Evolutionary conservation across 2,888 invertebrate genomes (phyloP), one percentile per base, ranked within the genome.

Genomic region (Aromia moschata): DNA sequence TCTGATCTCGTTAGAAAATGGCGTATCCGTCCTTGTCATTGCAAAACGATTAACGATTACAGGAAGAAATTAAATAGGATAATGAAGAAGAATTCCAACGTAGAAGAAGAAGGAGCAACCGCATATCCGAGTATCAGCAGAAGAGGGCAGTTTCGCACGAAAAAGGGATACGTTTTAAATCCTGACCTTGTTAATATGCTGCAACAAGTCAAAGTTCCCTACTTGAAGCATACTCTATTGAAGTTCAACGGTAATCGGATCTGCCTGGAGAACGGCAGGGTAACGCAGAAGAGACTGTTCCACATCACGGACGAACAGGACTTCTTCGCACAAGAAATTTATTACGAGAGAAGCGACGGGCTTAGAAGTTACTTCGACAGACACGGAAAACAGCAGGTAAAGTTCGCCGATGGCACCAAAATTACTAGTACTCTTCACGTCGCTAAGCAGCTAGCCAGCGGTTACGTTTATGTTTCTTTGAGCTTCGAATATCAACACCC

Each of bases 311-410:
- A 56, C 1, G 70, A 74, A 37, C 53, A 67, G 12, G 72, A 76
- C 56, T 71, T 69, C 43, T 57, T 61, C 17, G 58, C 65, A 9
- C 68, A 72, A 33, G 72, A 74, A 46, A 62, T 67, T 1, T 65
- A 52, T 16, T 71, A 58, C 51, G 73, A 73, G 51, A 65, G 76
- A 56, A 70, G 64, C 16, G 76, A 76, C 47, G 71, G 72, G 15
- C 68, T 75, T 53, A 58, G 52, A 16, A 63, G 69, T 43, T 45
- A 64, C n/a, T 58, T 71, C 7, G 58, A 70, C 16, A 61, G 59
- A 56, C 60, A 62, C 16, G 73, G 72, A 1, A 56, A 53, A 4
- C 62, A 64, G 46, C 53, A 44, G 4, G 64, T 69, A 1, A 56
- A 60, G 15, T 74, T 71, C 52, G 53, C 69, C 0, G 73, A 74